Evolutionary conservation across 2,888 invertebrate genomes (phyloP).

Genomic region (Thumatha senex): DNA sequence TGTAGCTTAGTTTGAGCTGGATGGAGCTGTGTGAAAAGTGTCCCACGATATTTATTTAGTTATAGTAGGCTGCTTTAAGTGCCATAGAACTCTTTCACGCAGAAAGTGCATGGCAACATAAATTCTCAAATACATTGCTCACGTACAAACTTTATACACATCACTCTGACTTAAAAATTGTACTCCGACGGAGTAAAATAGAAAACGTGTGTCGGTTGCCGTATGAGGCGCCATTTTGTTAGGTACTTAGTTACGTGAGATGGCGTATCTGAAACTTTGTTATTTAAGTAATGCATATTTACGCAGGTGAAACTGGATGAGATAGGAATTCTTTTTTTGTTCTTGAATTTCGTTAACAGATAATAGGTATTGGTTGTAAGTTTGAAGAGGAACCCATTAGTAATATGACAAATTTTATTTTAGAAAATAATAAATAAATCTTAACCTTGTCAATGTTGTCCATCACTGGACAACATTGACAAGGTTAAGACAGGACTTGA

Average conservation of each 20-base stretch:
- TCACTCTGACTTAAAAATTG: conserved; percentile 56
- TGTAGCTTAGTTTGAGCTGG: no score
- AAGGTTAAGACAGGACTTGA: no score
- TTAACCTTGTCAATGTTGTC: no score
- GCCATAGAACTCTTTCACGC: conserved; percentile 2
- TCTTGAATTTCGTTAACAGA: no score
- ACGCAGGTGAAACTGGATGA: not conserved
- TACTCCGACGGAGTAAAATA: conserved; percentile 51
- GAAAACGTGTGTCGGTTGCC: conserved; percentile 50
- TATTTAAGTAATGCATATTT: conserved; percentile 26
- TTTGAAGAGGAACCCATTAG: no score
- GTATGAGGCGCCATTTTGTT: conserved; percentile 27
- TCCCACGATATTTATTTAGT: no score
- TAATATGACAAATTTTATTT: no score
- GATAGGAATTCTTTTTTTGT: not conserved
- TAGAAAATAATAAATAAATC: no score
- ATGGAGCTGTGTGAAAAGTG: no score
- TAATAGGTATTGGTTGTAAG: no score
- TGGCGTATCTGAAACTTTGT: conserved; percentile 34
- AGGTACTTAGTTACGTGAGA: conserved; percentile 28
- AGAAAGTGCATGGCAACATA: conserved; percentile 28
- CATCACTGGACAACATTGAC: no score
- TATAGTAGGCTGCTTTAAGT: not conserved
- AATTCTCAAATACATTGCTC: conserved; percentile 29
- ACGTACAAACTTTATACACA: conserved; percentile 50